phyloP scores from a whole-genome alignment of 2,797 vertebrate species.

The Muscicapa comitata region DNA sequence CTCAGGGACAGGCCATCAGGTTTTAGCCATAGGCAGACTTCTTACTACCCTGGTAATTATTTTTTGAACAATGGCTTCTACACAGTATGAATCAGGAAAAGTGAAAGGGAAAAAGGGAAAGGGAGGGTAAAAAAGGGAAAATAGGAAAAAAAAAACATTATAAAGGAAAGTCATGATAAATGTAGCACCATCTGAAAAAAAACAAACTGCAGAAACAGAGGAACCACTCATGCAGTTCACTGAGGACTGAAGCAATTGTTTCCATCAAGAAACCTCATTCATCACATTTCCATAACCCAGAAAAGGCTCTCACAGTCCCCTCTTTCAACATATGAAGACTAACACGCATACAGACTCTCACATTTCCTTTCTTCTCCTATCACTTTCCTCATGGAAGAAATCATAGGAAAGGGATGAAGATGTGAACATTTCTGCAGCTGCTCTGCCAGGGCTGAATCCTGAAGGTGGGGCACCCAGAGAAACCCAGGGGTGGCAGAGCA shows the following conservation, averaged over 20 bases:
- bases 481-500: neutral
- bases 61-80: neutral
- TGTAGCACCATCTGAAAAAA: neutral
- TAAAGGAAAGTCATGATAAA: neutral
- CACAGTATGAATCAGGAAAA: neutral
- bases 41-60: neutral
- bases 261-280: neutral
- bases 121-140: neutral
- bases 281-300: neutral
- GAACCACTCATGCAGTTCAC: neutral
- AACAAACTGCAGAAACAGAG: neutral
- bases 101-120: neutral
- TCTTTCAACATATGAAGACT: neutral
- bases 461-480: neutral
- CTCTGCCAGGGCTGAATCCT: neutral
- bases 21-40: neutral
- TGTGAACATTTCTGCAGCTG: neutral
- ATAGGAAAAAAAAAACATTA: neutral
- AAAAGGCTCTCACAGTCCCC: neutral
- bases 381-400: neutral
- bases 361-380: neutral
- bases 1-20: accelerated
- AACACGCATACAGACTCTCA: neutral
- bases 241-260: neutral
- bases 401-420: neutral